These are phyloP conservation scores for Origma solitaria DNA, from an alignment of 2,113 vertebrate species.

Conservation along the genomic window DNA sequence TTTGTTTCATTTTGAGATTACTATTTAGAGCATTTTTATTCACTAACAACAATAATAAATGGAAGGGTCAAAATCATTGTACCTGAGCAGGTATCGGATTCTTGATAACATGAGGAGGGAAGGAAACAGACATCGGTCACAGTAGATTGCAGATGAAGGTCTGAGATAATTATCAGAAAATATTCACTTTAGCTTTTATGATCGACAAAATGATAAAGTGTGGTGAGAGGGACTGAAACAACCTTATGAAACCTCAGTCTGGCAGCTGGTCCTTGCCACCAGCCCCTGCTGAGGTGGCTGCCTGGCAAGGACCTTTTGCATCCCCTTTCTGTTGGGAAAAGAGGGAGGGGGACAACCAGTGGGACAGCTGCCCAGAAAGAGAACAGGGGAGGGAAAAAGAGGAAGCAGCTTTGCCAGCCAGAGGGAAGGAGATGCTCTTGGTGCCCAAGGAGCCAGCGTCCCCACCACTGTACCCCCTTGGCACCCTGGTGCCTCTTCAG, in stretches of 20 bases:
- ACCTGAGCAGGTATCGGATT: background rate
- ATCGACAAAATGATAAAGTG: rapidly evolving
- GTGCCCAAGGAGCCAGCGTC: rapidly evolving
- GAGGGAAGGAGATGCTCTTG: background rate
- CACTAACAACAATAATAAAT: background rate
- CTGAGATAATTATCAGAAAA: background rate
- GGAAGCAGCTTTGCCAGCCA: background rate
- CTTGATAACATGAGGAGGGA: background rate
- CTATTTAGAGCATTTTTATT: background rate
- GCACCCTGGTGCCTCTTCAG: background rate
- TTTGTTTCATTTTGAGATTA: background rate
- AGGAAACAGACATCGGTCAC: background rate
- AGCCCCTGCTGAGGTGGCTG: background rate
- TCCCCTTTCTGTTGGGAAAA: background rate
- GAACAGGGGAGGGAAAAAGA: background rate
- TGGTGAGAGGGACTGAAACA: rapidly evolving
- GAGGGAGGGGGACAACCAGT: background rate
- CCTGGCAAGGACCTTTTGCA: background rate
- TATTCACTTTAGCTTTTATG: background rate
- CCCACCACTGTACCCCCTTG: rapidly evolving
- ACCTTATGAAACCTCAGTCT: background rate
- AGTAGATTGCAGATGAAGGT: background rate
- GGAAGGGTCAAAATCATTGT: background rate
- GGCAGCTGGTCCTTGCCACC: background rate
- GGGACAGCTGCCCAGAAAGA: background rate